Conservation (phyloP, 2,797 vertebrate genomes). For the Prionace glauca region DNA sequence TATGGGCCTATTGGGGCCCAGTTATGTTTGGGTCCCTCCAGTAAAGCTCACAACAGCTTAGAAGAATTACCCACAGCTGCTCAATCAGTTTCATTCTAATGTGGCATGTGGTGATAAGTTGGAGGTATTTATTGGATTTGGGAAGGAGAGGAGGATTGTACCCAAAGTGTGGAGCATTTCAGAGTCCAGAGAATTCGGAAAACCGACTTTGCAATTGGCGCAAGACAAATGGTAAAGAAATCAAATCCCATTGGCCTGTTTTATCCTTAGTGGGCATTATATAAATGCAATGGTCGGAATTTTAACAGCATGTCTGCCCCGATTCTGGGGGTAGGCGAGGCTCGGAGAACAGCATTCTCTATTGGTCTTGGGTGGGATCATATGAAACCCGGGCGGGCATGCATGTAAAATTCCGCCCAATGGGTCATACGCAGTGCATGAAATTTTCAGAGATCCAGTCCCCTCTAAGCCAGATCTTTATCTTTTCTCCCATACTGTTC, state of each 20-base stretch:
- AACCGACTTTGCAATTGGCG: neutral
- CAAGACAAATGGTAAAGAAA: neutral
- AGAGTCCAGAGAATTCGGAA: neutral
- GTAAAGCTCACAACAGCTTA: neutral
- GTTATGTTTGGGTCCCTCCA: too few species aligned
- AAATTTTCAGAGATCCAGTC: neutral
- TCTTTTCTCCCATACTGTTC: neutral
- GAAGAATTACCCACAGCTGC: conserved; percentile 11
- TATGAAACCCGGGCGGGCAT: too few species aligned
- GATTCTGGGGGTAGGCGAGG: too few species aligned
- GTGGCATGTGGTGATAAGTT: neutral
- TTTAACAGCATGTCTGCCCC: too few species aligned
- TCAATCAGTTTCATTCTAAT: neutral
- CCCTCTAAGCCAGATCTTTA: neutral
- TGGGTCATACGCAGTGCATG: neutral
- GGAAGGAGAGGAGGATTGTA: neutral
- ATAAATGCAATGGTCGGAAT: neutral
- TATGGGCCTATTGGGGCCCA: neutral
- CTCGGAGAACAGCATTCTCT: too few species aligned
- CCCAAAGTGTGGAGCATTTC: neutral
- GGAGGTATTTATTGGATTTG: neutral
- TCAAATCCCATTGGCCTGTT: neutral
- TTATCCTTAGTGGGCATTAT: neutral
- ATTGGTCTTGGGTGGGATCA: too few species aligned
- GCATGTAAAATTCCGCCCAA: too few species aligned